Base-by-base conservation (phyloP, 2,797 vertebrate genomes). In the Iguana delicatissima region DNA sequence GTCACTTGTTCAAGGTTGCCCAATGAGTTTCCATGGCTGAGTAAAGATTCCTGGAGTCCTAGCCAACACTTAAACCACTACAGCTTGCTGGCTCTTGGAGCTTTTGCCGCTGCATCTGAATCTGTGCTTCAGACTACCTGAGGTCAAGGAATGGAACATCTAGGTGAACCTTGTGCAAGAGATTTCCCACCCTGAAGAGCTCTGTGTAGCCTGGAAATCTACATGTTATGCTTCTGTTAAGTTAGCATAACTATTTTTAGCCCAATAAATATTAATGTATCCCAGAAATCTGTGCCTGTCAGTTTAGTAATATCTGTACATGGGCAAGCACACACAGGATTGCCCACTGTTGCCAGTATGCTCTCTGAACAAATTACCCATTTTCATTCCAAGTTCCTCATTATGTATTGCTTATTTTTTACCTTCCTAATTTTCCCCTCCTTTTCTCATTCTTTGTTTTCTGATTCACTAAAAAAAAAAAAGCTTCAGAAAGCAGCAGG, bases 371-470 rank as follows among this genome's bases (percentile, higher is more conserved):
- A 42, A 62, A 42, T 6, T 46, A 84, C 35, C 10, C n/a, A 64
- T 13, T 16, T 5, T 10, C 59, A 29, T 18, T 38, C 20, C 6
- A 38, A 12, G 62, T 16, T 57, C 29, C 32, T 59, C 3, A 22
- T 52, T 52, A 14, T 80, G 24, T 26, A 52, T 52, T 6, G 32
- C 2, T 42, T 14, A 9, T 46, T 38, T 38, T 42, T 59, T 67
- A 42, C 26, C 38, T 76, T 9, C 24, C 1, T 32, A 1, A 38
- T 76, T 29, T 38, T 46, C 24, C 18, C 26, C 18, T 24, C 24
- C 12, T 12, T 1, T 3, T 10, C 3, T 3, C 12, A 6, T 22
- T n/a, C 1, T 67, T 1, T 10, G 14, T 22, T 26, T 9, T 38
- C 1, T 18, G 5, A 4, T 24, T 52, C 35, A 18, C 1, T 6